Evolutionary conservation across 1,140 invertebrate species (phyloP), one percentile per base, ranked within the genome.

Genomic region (Pseudoatta argentina): DNA sequence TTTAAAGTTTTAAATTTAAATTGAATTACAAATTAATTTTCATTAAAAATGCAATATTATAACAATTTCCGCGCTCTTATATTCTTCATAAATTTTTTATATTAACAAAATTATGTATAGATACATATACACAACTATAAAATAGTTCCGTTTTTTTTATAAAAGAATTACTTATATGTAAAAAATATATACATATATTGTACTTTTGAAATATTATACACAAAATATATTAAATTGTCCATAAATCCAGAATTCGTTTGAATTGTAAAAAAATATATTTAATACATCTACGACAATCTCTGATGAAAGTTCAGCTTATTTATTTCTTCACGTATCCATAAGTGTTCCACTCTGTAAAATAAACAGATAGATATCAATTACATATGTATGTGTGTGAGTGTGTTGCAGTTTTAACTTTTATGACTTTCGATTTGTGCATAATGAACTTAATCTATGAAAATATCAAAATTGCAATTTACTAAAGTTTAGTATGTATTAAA

Each of bases 321-420:
- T 6, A 4, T 95, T 24, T 94, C 86, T 97, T 10, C 96, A 10
- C 94, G 96, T 96, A 96, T 18, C 97, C 97, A 91, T 96, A 96
- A 8, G 95, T 94, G 90, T 97, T 97, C 97, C 97, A 97, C 87
- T 96, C 96, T 95, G 91, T 73, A 95, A 95, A 86, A 66, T 73
- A 82, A 87, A 67, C 24, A 76, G 16, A 79, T 67, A 61, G n/a
- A 39, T 53, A 83, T 87, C 73, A 75, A 0, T 44, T 24, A 7
- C 24, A 1, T 66, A 0, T 21, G 7, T 66, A 1, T 66, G 6
- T n/a, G 5, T 63, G 0, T 63, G 2, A 10, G 0, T 51, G 48
- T 51, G 6, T 39, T 44, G n/a, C n/a, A 67, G 4, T 44, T 67
- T 21, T 18, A 67, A 66, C 61, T 30, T 63, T 63, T 63, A 30